Conservation (phyloP, 2,113 vertebrate genomes). For the Xenopus borealis region DNA sequence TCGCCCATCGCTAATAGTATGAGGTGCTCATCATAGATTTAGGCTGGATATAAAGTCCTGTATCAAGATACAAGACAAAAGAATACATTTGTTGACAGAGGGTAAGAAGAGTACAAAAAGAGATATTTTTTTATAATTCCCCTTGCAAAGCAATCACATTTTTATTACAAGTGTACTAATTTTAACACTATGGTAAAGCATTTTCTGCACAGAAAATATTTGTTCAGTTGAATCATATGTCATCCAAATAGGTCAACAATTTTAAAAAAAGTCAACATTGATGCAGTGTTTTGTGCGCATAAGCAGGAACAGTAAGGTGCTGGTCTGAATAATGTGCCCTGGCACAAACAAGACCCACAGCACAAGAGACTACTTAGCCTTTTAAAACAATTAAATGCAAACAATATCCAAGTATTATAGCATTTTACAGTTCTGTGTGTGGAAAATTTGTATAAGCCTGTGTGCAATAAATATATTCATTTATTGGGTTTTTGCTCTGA, state of each 20-base stretch:
- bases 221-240: neutral
- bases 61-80: too few relatives aligned
- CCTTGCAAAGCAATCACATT: too few relatives aligned
- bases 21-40: too few relatives aligned
- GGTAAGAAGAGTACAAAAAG: too few relatives aligned
- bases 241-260: neutral
- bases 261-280: slow-evolving; percentile 16
- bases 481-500: slow-evolving; percentile 63
- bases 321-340: slow-evolving; percentile 2
- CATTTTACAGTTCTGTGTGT: slow-evolving; percentile 52
- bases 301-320: slow-evolving; percentile 6
- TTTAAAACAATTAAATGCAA: slow-evolving; percentile 50
- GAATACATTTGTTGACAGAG: too few relatives aligned
- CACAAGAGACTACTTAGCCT: slow-evolving; percentile 49
- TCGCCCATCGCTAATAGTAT: too few relatives aligned
- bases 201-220: neutral
- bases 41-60: too few relatives aligned
- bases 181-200: too few relatives aligned
- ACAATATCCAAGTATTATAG: slow-evolving; percentile 51
- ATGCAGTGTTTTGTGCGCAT: neutral
- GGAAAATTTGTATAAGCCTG: slow-evolving; percentile 61
- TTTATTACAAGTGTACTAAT: too few relatives aligned
- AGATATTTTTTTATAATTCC: too few relatives aligned
- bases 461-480: slow-evolving; percentile 59
- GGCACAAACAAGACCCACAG: slow-evolving; percentile 50